A percentile compares a stretch with the other conserved stretches of the same genome.
These are phyloP conservation scores for Fulmarus glacialis DNA, from an alignment of 2,113 vertebrate genomes.

Conservation along the genomic window DNA sequence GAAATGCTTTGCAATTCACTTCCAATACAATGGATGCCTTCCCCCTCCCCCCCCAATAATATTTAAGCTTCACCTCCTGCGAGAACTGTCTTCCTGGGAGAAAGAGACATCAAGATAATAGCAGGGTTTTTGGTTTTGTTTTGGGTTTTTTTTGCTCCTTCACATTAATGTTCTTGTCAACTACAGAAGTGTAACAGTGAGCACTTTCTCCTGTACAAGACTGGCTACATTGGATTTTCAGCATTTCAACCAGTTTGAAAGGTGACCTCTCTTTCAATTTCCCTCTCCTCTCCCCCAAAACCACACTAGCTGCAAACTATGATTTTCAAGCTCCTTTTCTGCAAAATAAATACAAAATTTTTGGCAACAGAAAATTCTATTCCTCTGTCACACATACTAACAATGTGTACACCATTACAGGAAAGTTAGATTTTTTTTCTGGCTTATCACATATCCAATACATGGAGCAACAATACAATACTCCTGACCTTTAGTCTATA, in stretches of 20 bases:
- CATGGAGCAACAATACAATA: background rate
- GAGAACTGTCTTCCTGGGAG: background rate
- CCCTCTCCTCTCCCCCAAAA: background rate
- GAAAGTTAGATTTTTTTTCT: slow-evolving; percentile 5
- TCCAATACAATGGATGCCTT: background rate
- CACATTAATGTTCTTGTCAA: background rate
- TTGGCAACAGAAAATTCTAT: background rate
- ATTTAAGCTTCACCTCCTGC: background rate
- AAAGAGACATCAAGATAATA: background rate
- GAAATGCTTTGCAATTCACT: background rate
- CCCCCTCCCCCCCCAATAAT: background rate
- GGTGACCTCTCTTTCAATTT: background rate
- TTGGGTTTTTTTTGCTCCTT: background rate
- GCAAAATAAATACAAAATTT: background rate
- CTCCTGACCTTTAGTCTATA: background rate
- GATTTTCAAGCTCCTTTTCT: background rate
- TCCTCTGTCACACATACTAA: background rate
- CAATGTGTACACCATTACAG: background rate
- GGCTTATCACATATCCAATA: background rate
- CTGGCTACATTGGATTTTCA: background rate
- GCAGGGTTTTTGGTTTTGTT: background rate
- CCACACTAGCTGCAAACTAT: background rate
- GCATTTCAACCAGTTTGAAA: background rate
- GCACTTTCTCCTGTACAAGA: background rate
- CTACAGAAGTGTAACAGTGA: background rate